Evolutionary conservation across 2,797 vertebrate genomes (phyloP).

Genomic region (Rhabdomys pumilio): DNA sequence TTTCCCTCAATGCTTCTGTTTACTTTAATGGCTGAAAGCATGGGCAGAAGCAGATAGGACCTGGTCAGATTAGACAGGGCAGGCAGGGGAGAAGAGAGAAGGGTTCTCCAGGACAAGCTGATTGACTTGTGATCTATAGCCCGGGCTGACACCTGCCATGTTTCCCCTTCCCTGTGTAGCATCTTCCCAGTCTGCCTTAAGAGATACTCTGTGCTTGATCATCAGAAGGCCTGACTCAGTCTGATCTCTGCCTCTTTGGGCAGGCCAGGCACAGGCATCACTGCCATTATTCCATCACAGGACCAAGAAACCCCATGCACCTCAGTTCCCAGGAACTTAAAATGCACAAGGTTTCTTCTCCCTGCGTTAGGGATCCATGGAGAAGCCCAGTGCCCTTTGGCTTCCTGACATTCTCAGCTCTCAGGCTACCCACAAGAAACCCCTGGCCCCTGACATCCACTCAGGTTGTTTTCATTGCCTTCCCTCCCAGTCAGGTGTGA

Average conservation of each 20-base stretch:
- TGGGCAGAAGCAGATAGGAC: not conserved
- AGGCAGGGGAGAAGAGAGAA: not conserved
- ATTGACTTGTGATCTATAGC: constrained; percentile 50
- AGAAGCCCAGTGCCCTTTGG: not conserved
- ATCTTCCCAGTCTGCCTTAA: constrained; percentile 64
- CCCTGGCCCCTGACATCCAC: not conserved
- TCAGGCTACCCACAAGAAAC: not conserved
- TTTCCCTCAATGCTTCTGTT: rapidly evolving
- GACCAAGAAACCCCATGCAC: not conserved
- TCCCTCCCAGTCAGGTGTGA: constrained; percentile 72
- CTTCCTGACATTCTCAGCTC: not conserved
- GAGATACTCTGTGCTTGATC: constrained; percentile 53
- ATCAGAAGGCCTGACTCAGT: constrained; percentile 1
- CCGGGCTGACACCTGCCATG: not conserved
- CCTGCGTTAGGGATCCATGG: not conserved
- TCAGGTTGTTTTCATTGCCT: not conserved
- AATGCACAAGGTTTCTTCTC: constrained; percentile 16
- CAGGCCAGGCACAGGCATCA: not conserved
- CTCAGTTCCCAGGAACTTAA: constrained; percentile 35
- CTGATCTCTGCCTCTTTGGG: constrained; percentile 42
- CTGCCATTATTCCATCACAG: not conserved
- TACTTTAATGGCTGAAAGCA: not conserved
- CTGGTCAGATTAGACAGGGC: rapidly evolving
- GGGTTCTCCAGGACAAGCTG: rapidly evolving
- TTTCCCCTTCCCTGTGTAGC: not conserved